Evolutionary conservation across 1,140 invertebrate species (phyloP).

Genomic region (Bombus waltoni): DNA sequence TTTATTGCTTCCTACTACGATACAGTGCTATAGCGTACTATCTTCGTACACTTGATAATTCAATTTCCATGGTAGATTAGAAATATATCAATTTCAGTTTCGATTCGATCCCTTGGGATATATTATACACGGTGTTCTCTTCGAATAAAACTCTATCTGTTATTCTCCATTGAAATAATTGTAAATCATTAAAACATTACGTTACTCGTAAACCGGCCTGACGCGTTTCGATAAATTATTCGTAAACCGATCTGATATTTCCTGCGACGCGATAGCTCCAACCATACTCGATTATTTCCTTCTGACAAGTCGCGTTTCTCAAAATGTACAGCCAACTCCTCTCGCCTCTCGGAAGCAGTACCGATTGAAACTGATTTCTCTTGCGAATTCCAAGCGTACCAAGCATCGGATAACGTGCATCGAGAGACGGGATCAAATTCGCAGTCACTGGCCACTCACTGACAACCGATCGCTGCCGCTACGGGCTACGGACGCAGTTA

Average conservation of each 20-base stretch:
- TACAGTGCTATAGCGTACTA: too few species aligned
- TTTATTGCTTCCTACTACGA: too few species aligned
- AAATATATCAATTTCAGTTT: too few species aligned
- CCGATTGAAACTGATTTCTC: conserved; percentile 34
- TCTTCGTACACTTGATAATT: too few species aligned
- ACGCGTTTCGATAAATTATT: not conserved
- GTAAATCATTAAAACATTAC: too few species aligned
- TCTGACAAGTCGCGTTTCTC: not conserved
- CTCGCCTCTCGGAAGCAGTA: not conserved
- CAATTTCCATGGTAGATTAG: too few species aligned
- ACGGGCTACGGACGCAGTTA: not conserved
- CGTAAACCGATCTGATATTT: not conserved
- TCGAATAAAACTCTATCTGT: too few species aligned
- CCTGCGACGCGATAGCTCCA: not conserved
- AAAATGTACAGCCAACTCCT: not conserved
- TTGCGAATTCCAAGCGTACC: conserved; percentile 13
- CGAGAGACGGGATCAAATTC: conserved; percentile 40
- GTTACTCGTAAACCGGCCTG: too few species aligned
- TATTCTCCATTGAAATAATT: too few species aligned
- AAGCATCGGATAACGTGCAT: conserved; percentile 15
- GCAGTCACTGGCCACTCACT: conserved; percentile 23
- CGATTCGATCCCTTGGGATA: too few species aligned
- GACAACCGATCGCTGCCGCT: conserved; percentile 23
- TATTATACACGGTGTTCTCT: too few species aligned
- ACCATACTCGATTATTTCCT: not conserved